Evolutionary conservation across 2,113 vertebrate genomes (phyloP).

Genomic region (Tetrax tetrax): DNA sequence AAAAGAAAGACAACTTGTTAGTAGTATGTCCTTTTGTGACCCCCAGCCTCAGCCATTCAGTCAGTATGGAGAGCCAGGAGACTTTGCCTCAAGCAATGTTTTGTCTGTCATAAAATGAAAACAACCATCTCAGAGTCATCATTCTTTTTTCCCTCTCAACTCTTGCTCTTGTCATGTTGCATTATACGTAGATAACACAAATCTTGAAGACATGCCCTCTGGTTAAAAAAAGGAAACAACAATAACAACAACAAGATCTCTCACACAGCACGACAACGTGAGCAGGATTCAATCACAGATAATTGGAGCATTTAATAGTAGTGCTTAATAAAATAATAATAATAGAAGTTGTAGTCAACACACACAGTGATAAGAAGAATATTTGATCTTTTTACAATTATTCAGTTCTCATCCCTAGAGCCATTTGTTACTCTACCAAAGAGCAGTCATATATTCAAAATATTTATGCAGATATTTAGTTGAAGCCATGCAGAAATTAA

Average conservation of each 20-base stretch:
- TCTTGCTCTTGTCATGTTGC: slow-evolving; percentile 57
- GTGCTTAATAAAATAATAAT: not conserved
- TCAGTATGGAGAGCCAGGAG: slow-evolving; percentile 3
- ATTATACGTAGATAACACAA: slow-evolving; percentile 60
- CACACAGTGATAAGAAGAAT: not conserved
- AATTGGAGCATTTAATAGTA: slow-evolving; percentile 26
- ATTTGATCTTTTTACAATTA: not conserved
- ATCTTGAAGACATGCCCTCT: slow-evolving; percentile 45
- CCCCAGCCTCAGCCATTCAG: not conserved
- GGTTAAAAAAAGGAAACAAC: slow-evolving; percentile 29
- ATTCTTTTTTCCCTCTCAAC: slow-evolving; percentile 25
- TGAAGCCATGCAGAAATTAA: not conserved
- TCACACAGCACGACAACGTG: slow-evolving; percentile 5
- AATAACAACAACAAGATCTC: slow-evolving; percentile 19
- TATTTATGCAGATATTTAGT: not conserved
- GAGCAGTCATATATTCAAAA: not conserved
- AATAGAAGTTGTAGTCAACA: not conserved
- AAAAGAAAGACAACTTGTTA: slow-evolving; percentile 14
- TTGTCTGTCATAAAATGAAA: slow-evolving; percentile 32
- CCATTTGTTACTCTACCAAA: not conserved
- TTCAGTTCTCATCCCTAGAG: not conserved
- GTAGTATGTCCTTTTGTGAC: not conserved
- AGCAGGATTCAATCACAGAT: slow-evolving; percentile 37
- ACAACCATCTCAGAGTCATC: not conserved
- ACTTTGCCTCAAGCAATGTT: slow-evolving; percentile 32